Evolutionary conservation across 2,888 invertebrate species (phyloP), one percentile per base, ranked within the genome.

Genomic region (Chloroclysta siterata): DNA sequence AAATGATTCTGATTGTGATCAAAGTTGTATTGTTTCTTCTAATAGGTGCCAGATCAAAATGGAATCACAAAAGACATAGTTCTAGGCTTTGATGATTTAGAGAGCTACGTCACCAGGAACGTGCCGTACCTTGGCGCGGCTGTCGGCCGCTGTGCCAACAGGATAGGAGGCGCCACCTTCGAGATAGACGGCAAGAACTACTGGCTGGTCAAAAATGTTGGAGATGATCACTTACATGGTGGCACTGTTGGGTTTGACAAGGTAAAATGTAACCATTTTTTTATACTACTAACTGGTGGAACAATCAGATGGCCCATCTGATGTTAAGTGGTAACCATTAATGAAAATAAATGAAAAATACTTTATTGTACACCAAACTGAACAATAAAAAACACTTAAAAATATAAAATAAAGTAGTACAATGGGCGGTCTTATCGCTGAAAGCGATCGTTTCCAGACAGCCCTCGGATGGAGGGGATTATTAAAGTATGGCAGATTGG

Each of bases 81-180:
- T 0, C 93, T 98, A 8, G 98, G 98, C 4, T 98, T 96, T 79
- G 97, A 98, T 79, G 94, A 95, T 74, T 84, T 98, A 22, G 93
- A 95, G 62, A 95, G 97, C 14, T 93, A 93, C 64, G 75, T 87
- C 0, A 72, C 73, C 0, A 76, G 83, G 13, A 90, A 90, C 60
- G 71, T 71, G 0, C 96, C 96, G 0, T 97, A 98, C 81, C 95
- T 98, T 73, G 99, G 99, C 0, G 96, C 97, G 0, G 95, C 97
- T 0, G 91, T 98, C 17, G 99, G 99, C 0, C 93, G 99, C 57
- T 97, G 97, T 39, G 97, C 97, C 5, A 98, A 98, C 87, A 94
- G 98, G 48, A 96, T 98, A 57, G 95, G 94, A 0, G 94, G 95
- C n/a, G 98, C 95, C 0, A 70, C 65, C 68, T 93, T 93, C 70